Evolutionary conservation across 2,113 vertebrate genomes (phyloP).

Genomic region (Nothoprocta pentlandii): DNA sequence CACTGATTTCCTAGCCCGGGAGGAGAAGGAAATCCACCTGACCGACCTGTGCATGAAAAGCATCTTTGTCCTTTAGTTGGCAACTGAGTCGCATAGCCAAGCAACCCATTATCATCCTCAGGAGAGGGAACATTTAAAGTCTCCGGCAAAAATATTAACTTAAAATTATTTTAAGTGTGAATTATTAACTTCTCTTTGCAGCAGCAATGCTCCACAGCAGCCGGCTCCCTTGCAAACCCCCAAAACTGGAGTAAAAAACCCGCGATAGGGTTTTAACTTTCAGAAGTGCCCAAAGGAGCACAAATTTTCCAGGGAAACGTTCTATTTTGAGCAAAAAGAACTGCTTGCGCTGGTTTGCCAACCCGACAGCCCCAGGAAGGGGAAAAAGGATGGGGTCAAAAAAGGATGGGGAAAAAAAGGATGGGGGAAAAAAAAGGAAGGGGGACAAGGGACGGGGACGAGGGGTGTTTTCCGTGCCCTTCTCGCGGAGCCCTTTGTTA

Average conservation of each 20-base stretch:
- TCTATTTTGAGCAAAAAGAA: too few relatives aligned
- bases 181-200: background rate
- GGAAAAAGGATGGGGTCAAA: too few relatives aligned
- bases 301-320: too few relatives aligned
- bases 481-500: constrained; percentile 81
- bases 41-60: background rate
- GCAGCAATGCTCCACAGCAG: background rate
- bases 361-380: too few relatives aligned
- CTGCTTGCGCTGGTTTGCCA: too few relatives aligned
- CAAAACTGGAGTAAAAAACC: background rate
- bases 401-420: too few relatives aligned
- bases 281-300: background rate
- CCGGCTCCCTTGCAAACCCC: background rate
- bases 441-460: too few relatives aligned
- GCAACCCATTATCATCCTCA: background rate
- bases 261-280: too few relatives aligned
- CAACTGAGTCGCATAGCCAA: background rate
- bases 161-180: background rate
- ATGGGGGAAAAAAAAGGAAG: too few relatives aligned
- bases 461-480: background rate
- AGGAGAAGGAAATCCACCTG: background rate
- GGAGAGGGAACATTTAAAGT: background rate
- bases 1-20: background rate
- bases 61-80: background rate
- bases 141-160: background rate